These are phyloP conservation scores for Eurosta solidaginis DNA, from an alignment of 1,140 invertebrate species.

Conservation along the genomic window DNA sequence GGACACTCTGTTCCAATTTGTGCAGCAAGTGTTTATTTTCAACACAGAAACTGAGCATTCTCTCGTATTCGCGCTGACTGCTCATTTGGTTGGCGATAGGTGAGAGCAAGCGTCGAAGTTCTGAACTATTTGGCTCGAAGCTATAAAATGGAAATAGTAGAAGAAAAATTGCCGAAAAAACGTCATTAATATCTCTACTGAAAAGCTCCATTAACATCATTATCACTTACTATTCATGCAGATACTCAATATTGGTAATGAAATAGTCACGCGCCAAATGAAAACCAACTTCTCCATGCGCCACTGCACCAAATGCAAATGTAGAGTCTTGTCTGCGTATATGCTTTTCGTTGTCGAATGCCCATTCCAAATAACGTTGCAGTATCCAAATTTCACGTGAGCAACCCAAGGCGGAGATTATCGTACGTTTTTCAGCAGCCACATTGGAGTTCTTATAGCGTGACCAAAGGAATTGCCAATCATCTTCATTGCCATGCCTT, in stretches of 20 bases:
- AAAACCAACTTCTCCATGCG: conserved; percentile 65
- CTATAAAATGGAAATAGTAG: conserved; percentile 48
- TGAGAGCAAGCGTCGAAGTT: conserved; percentile 58
- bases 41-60: conserved; percentile 59
- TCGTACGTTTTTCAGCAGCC: conserved; percentile 67
- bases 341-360: conserved; percentile 65
- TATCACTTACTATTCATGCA: conserved; percentile 64
- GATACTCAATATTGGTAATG: conserved; percentile 63
- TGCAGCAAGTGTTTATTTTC: conserved; percentile 56
- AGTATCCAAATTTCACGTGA: conserved; percentile 74
- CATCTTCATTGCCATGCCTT: conserved; percentile 69
- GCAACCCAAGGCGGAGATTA: conserved; percentile 74
- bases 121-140: conserved; percentile 57
- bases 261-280: conserved; percentile 70
- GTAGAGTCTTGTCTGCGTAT: conserved; percentile 74
- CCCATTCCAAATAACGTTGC: conserved; percentile 70
- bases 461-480: conserved; percentile 83
- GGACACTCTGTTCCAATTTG: conserved; percentile 60
- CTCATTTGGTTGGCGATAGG: conserved; percentile 61
- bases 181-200: neutral
- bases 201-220: neutral
- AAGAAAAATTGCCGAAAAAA: neutral
- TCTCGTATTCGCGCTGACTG: conserved; percentile 57
- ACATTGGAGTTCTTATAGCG: conserved; percentile 73
- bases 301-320: conserved; percentile 66